Base-by-base conservation (phyloP, 2,888 invertebrate genomes). In the Ennomos erosarius region DNA sequence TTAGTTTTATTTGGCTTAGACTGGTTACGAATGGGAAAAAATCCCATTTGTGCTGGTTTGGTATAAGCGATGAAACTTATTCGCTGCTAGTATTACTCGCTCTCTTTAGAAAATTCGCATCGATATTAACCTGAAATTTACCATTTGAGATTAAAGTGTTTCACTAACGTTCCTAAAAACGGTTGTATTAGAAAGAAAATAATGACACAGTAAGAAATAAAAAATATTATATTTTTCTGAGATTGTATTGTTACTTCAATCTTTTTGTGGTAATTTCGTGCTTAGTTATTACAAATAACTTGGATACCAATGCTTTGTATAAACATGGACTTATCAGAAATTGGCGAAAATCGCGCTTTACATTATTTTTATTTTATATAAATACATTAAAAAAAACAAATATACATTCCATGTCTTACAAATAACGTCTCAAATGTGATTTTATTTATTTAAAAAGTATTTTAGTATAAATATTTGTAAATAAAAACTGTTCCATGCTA, bases 211-310 rank as follows among this genome's bases (percentile, higher is more conserved):
- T 40, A n/a, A n/a, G n/a, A n/a, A n/a, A n/a, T 16, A 36, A 40
- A 50, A 51, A 63, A 37, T 51, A 55, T 59, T 58, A 48, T 71
- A 67, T 67, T 71, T 26, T 69, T 67, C 36, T 45, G 45, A 56
- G 45, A 56, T 56, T 50, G 13, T 55, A 50, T 49, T 26, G 26
- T 37, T 43, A n/a, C 26, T n/a, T n/a, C n/a, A n/a, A 43, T 8
- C 9, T 13, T 47, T 48, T 11, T 55, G 10, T 34, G 48, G 16
- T 43, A 36, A 33, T 36, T 12, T 42, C 35, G 12, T 48, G n/a
- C n/a, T n/a, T n/a, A 26, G 26, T 26, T 26, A 26, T 26, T 26
- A 26, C 26, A 37, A 42, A 40, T 33, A 11, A 12, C 34, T 16
- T 16, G 9, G 16, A 16, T 16, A 16, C 1, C 10, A 16, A 16